Evolutionary conservation across 2,113 vertebrate genomes (phyloP).

Genomic region (Lates calcarifer): DNA sequence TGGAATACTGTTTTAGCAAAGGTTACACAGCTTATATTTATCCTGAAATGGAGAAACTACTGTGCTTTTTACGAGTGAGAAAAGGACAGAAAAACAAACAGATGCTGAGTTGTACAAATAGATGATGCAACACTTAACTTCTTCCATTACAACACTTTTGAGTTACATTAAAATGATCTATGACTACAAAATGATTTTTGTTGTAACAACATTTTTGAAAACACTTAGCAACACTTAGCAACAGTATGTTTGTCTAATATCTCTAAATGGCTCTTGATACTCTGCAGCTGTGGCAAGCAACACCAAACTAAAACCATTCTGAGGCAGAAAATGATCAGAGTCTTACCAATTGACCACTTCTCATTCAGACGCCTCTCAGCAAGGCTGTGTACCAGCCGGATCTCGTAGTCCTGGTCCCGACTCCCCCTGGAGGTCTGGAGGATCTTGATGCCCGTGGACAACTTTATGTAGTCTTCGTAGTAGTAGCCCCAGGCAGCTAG

Average conservation of each 20-base stretch:
- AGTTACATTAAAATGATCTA: constrained; percentile 22
- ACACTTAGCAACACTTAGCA: constrained; percentile 20
- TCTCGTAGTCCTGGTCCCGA: constrained; percentile 86
- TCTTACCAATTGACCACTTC: constrained; percentile 88
- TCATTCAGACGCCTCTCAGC: constrained; percentile 86
- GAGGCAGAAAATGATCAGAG: background rate
- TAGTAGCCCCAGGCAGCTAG: constrained; percentile 87
- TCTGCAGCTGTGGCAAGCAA: background rate
- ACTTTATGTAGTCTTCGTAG: constrained; percentile 87
- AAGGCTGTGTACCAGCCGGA: constrained; percentile 85
- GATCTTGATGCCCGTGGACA: constrained; percentile 85
- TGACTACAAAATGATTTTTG: too few relatives aligned
- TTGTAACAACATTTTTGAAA: constrained; percentile 10
- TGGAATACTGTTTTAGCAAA: background rate
- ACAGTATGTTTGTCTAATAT: background rate
- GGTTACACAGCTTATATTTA: background rate
- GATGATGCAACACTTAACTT: constrained; percentile 22
- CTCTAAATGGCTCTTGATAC: background rate
- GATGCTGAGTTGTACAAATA: background rate
- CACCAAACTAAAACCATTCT: background rate
- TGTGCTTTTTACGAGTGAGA: background rate
- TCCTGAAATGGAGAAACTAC: background rate
- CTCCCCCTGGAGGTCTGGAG: constrained; percentile 82
- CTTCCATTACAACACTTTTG: constrained; percentile 24
- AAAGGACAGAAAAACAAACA: constrained; percentile 7